Conservation (phyloP, 2,797 vertebrate species). For the Chiroxiphia lanceolata region DNA sequence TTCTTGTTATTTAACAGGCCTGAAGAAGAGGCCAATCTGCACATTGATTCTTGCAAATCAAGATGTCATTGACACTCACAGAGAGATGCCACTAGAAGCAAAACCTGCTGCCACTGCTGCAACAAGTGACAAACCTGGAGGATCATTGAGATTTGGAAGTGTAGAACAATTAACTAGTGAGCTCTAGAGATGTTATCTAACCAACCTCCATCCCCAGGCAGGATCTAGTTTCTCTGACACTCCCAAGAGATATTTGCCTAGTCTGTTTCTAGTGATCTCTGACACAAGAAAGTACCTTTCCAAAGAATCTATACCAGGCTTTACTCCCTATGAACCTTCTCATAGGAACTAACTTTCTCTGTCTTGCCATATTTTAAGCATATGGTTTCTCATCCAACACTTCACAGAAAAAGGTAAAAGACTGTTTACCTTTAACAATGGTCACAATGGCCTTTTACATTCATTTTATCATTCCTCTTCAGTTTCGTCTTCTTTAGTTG, state of each 20-base stretch:
- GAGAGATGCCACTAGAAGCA: neutral
- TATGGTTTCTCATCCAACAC: neutral
- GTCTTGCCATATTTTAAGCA: neutral
- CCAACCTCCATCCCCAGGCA: neutral
- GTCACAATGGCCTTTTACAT: neutral
- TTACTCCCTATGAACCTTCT: neutral
- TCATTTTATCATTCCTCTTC: neutral
- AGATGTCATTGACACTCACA: neutral
- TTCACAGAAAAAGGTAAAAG: neutral
- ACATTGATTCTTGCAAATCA: neutral
- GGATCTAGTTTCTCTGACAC: neutral
- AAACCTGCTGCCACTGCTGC: neutral
- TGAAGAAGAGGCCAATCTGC: neutral
- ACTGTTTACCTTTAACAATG: neutral
- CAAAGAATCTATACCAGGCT: neutral
- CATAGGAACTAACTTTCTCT: neutral
- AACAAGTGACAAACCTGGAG: neutral
- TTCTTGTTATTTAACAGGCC: conserved; percentile 3
- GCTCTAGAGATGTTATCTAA: neutral
- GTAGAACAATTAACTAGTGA: neutral
- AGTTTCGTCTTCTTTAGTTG: neutral
- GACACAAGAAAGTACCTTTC: neutral
- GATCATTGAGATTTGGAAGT: neutral
- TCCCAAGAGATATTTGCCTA: neutral
- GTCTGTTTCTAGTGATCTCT: neutral